phyloP scores from a whole-genome alignment of 2,888 invertebrate species.

The Limnephilus lunatus region DNA sequence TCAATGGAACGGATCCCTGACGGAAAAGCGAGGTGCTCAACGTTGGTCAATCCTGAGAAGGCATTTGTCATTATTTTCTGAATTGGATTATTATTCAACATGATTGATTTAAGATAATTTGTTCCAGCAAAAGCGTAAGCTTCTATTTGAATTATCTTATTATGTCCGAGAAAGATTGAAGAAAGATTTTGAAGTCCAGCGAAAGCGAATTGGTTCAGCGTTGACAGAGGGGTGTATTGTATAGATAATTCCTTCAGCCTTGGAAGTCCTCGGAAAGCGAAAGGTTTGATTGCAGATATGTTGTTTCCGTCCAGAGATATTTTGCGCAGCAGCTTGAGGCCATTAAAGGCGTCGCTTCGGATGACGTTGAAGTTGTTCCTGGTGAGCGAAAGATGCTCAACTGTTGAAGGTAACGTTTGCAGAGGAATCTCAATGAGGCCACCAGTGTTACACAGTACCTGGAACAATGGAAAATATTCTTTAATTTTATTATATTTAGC shows the following conservation, averaged over 20 bases:
- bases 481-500: neutral
- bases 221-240: slow-evolving; percentile 89
- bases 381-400: slow-evolving; percentile 91
- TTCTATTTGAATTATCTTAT: slow-evolving; percentile 83
- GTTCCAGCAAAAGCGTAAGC: slow-evolving; percentile 92
- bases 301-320: slow-evolving; percentile 92
- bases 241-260: slow-evolving; percentile 89
- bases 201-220: slow-evolving; percentile 90
- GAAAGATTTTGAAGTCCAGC: slow-evolving; percentile 89
- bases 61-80: slow-evolving; percentile 88
- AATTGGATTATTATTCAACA: slow-evolving; percentile 90
- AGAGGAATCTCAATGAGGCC: slow-evolving; percentile 88
- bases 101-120: slow-evolving; percentile 87
- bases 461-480: slow-evolving; percentile 66
- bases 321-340: slow-evolving; percentile 87
- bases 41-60: slow-evolving; percentile 89
- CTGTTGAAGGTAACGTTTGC: slow-evolving; percentile 84
- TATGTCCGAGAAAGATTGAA: slow-evolving; percentile 83
- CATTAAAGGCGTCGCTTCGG: slow-evolving; percentile 89
- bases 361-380: slow-evolving; percentile 90
- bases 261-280: slow-evolving; percentile 90
- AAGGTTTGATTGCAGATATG: slow-evolving; percentile 88
- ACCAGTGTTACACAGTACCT: slow-evolving; percentile 94
- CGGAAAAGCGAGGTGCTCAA: slow-evolving; percentile 90
- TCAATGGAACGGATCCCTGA: slow-evolving; percentile 87